Evolutionary conservation across 2,113 vertebrate genomes (phyloP), one percentile per base, ranked within the genome.

Genomic region (Oreochromis aureus): DNA sequence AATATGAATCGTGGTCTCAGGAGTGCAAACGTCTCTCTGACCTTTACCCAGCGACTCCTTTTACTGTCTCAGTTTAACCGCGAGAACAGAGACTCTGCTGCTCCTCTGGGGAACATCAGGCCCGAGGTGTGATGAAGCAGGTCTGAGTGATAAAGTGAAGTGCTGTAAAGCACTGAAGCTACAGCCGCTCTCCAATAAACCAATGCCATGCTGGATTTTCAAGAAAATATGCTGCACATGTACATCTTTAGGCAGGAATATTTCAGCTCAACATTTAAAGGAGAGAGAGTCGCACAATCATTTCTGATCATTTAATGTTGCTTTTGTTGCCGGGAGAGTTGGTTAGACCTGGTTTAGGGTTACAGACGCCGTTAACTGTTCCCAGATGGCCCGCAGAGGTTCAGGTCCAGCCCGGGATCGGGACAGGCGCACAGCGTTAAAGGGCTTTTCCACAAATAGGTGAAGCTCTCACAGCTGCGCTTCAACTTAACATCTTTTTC

Each of bases 1-100:
- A 24, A 44, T 46, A 46, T 18, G 22, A 46, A 48, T 73, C 22
- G 1, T 44, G 39, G 13, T 10, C 66, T 44, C 22, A 6, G n/a
- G 63, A 5, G 0, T 16, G 10, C n/a, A 71, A 71, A 71, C 36
- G 22, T 71, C 39, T 71, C 7, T 8, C 34, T 44, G 22, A 18
- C 15, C 15, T 73, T 46, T 18, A 73, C n/a, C 39, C 39, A 27
- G 41, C n/a, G 2, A 16, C 69, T 24, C 3, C 12, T 16, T 24
- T 44, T 0, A 16, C 39, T 44, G 13, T 12, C 32, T 0, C 3
- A 5, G 39, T 44, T n/a, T 10, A 71, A 71, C 0, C 0, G 15
- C 27, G 13, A 73, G 24, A 46, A 18, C 41, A 44, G 41, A 16
- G 15, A 46, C 39, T 73, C 69, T 73, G 32, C 61, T 63, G 39